Conservation (phyloP, 2,113 vertebrate species). For the Dicerorhinus sumatrensis region DNA sequence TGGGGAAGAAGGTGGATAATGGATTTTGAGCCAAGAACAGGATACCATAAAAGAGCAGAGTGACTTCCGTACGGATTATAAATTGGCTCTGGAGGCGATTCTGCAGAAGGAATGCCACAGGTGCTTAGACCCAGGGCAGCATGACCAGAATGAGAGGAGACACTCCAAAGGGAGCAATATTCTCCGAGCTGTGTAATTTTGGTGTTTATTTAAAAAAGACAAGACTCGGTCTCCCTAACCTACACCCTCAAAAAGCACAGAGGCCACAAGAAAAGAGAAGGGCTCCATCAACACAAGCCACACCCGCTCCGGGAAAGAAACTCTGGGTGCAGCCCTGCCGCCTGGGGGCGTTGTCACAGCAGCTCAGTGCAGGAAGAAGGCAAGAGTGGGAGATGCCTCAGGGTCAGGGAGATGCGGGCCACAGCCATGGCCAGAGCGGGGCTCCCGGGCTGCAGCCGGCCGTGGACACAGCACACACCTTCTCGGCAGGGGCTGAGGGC, state of each 20-base stretch:
- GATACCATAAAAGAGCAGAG: too few relatives aligned
- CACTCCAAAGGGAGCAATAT: accelerated
- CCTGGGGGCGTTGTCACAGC: background rate
- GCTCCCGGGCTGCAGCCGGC: background rate
- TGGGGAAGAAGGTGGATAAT: background rate
- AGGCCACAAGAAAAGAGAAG: background rate
- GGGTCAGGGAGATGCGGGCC: background rate
- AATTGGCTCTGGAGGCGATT: background rate
- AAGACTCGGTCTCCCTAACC: background rate
- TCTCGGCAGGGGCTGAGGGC: background rate
- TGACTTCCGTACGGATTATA: background rate
- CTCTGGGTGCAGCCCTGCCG: background rate
- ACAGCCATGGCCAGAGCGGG: background rate
- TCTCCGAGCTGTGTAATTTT: background rate
- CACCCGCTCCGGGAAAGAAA: background rate
- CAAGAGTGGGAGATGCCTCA: background rate
- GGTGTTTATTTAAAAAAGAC: background rate
- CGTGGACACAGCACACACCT: background rate
- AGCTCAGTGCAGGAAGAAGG: background rate
- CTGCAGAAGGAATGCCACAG: background rate
- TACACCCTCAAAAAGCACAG: background rate
- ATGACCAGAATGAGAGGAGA: background rate
- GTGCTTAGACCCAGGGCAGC: background rate
- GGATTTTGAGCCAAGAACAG: background rate
- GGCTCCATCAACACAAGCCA: background rate